Evolutionary conservation across 1,140 invertebrate species (phyloP).

Genomic region (Calosoma granatense): DNA sequence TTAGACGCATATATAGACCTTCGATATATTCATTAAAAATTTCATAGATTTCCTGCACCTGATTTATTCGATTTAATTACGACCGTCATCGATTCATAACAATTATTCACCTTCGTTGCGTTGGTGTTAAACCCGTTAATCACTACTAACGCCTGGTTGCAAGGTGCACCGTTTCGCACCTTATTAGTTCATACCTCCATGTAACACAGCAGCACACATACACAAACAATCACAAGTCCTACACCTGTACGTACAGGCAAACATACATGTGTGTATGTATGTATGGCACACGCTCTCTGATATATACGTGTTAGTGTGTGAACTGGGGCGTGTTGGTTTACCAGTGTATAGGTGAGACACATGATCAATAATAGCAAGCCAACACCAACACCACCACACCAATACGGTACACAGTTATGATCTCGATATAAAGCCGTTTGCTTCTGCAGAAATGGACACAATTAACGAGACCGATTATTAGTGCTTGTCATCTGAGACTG

Average conservation of each 20-base stretch:
- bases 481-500: no score
- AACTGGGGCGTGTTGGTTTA: background rate
- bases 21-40: background rate
- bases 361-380: background rate
- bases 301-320: background rate
- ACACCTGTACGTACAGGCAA: no score
- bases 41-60: background rate
- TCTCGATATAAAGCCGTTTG: background rate
- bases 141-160: background rate
- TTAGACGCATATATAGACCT: no score
- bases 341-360: background rate
- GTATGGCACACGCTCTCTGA: no score
- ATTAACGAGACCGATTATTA: background rate
- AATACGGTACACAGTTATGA: background rate
- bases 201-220: no score
- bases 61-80: background rate
- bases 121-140: background rate
- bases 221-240: no score
- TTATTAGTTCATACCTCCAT: background rate
- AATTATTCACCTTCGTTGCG: background rate
- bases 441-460: background rate
- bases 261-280: background rate
- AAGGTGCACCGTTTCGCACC: background rate
- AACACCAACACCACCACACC: no score
- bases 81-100: background rate